Evolutionary conservation across 1,140 invertebrate species (phyloP), one percentile per base, ranked within the genome.

Genomic region (Cyclargus thomasi): DNA sequence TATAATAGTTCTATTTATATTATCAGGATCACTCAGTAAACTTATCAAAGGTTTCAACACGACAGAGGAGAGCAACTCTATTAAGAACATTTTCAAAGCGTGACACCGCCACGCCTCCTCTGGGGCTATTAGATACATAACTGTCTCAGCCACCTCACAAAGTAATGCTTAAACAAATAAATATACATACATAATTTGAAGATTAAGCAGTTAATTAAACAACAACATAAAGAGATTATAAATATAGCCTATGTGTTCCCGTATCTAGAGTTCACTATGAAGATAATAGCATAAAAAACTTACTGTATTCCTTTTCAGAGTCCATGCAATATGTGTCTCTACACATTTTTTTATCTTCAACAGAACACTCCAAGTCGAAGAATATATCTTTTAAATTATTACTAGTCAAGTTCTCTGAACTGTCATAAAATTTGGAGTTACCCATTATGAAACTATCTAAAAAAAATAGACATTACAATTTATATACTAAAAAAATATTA

Each of bases 11-110:
- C 97, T 95, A 92, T 99, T 99, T 73, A 99, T 95, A 86, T 97
- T 98, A 92, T 98, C 97, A 67, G 98, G 97, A 91, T 99, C 97
- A 29, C 96, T 96, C 63, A 98, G 89, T 75, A 97, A 91, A 82
- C 95, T 92, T 53, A 99, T 92, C 4, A 97, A 86, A 5, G 97
- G 96, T 72, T 94, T 76, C 55, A 90, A 91, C 68, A 98, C 93
- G 57, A 98, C 93, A 73, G 94, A 92, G 77, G 98, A 92, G 57
- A 99, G 35, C 17, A 91, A 92, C 85, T 98, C 97, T 81, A 96
- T 92, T 39, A 96, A 88, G 64, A 97, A 92, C 78, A 94, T 93
- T 74, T 95, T 92, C 57, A 97, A 92, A 29, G 96, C 93, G 78
- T 95, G 93, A 86, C 96, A 97, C 70, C 95, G 94, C 88, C 97